Evolutionary conservation across 2,113 vertebrate genomes (phyloP).

Genomic region (Pteropus alecto): DNA sequence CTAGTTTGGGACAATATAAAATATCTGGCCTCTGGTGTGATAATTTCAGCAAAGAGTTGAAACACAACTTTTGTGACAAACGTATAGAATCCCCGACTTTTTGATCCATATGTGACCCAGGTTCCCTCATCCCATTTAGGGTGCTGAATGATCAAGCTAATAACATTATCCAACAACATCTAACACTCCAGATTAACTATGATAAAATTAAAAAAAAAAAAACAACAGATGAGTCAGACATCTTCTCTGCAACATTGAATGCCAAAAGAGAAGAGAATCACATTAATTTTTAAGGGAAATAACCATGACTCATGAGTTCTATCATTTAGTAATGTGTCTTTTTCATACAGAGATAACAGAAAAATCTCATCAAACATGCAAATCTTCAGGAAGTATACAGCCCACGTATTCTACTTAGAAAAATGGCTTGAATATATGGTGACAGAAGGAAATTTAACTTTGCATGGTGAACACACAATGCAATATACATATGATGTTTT

Average conservation of each 20-base stretch:
- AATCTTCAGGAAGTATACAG: not conserved
- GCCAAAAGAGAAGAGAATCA: not conserved
- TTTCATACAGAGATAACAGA: not conserved
- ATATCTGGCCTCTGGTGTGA: not conserved
- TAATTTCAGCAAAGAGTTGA: not conserved
- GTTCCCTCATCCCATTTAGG: not conserved
- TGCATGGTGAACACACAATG: no score
- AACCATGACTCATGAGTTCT: not conserved
- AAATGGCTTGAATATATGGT: not conserved
- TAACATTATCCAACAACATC: not conserved
- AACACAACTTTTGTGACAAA: not conserved
- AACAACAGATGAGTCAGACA: not conserved
- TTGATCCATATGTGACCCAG: not conserved
- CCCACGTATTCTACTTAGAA: not conserved
- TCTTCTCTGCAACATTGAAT: not conserved
- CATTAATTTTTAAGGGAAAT: not conserved
- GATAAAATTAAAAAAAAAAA: not conserved
- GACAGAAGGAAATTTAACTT: no score
- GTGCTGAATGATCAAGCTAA: not conserved
- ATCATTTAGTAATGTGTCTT: not conserved
- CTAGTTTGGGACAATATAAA: not conserved
- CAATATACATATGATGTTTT: no score
- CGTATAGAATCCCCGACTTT: not conserved
- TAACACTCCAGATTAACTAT: not conserved
- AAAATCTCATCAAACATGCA: not conserved